Conservation (phyloP, 2,113 vertebrate species). For the Heterotis niloticus region DNA sequence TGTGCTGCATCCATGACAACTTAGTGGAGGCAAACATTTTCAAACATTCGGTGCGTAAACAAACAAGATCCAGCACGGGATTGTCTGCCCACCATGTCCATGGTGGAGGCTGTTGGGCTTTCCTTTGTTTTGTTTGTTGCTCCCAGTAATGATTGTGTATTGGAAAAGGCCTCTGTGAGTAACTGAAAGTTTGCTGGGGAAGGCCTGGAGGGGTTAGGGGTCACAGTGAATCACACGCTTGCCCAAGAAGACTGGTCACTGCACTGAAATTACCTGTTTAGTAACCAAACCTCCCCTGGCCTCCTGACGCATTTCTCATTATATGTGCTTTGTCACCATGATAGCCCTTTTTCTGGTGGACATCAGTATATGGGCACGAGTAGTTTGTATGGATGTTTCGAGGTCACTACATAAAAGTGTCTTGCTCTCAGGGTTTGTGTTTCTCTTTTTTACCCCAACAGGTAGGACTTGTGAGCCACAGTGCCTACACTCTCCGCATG, state of each 20-base stretch:
- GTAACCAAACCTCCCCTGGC: background rate
- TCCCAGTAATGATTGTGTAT: conserved; percentile 27
- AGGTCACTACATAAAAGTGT: background rate
- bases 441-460: background rate
- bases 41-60: conserved; percentile 47
- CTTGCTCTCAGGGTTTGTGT: background rate
- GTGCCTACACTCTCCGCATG: no score
- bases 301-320: background rate
- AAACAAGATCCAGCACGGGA: conserved; percentile 31
- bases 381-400: background rate
- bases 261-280: background rate
- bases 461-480: no score
- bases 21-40: conserved; percentile 34
- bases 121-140: background rate
- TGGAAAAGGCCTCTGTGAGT: conserved; percentile 12
- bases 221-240: background rate
- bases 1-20: conserved; percentile 30
- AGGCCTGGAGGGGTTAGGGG: background rate
- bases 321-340: background rate
- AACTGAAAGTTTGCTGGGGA: background rate
- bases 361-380: no score
- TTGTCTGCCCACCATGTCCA: background rate
- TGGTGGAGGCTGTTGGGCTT: no score
- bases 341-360: background rate
- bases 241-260: background rate